phyloP scores from a whole-genome alignment of 2,113 vertebrate genomes.

The Daubentonia madagascariensis region DNA sequence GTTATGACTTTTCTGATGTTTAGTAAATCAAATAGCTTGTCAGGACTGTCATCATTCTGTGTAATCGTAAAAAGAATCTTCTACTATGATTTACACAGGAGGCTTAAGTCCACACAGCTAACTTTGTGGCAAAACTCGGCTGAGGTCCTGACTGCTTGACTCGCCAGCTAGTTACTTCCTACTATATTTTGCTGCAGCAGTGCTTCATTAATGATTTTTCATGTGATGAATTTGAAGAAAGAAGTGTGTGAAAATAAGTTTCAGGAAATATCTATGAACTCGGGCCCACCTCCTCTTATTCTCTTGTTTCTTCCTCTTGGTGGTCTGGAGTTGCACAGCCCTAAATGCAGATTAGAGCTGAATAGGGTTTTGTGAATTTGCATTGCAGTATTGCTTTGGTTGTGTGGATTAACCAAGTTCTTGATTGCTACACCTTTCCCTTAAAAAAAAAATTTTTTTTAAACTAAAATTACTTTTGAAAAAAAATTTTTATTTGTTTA shows the following conservation, averaged over 20 bases:
- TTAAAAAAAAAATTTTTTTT: neutral
- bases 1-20: neutral
- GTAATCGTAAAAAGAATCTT: neutral
- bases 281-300: neutral
- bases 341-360: neutral
- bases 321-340: neutral
- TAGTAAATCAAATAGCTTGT: neutral
- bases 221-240: neutral
- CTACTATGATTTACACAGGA: neutral
- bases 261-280: neutral
- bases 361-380: neutral
- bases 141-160: neutral
- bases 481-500: neutral
- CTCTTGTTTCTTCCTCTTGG: neutral
- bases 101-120: neutral
- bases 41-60: neutral
- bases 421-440: neutral
- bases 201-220: neutral
- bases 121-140: neutral
- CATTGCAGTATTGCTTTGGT: neutral
- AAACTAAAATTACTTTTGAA: no score
- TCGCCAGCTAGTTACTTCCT: neutral
- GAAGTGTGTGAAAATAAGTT: neutral
- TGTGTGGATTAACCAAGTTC: neutral
- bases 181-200: neutral